Conservation (phyloP, 2,797 vertebrate species). For the Ispidina lecontei region DNA sequence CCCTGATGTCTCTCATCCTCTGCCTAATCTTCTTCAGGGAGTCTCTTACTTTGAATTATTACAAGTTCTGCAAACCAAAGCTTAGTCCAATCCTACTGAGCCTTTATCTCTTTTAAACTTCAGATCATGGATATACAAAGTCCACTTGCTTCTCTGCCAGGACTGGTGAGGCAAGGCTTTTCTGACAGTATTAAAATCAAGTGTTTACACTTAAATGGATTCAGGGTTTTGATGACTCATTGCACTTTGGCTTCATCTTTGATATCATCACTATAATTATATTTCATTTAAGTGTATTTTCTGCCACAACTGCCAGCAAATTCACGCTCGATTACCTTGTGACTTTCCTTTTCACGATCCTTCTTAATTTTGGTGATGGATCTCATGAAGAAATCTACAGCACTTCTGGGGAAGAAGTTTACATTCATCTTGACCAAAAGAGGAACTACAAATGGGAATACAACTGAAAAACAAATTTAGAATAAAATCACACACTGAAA, state of each 20-base stretch:
- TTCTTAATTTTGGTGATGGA: slow-evolving; percentile 61
- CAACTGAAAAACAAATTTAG: slow-evolving; percentile 64
- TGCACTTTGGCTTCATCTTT: neutral
- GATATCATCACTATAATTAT: neutral
- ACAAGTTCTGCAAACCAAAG: neutral
- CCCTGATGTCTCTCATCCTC: neutral
- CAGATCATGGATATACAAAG: neutral
- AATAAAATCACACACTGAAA: neutral
- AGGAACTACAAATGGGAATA: slow-evolving; percentile 78
- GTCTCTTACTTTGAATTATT: neutral
- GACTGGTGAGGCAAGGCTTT: neutral
- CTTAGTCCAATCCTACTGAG: neutral
- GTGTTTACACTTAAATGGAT: neutral
- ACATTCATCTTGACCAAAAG: slow-evolving; percentile 76
- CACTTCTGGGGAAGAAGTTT: slow-evolving; percentile 66
- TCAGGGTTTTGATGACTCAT: neutral
- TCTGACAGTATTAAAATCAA: neutral
- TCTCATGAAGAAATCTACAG: slow-evolving; percentile 74
- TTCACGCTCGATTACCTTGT: neutral
- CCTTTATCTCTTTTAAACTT: neutral
- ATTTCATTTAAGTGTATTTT: neutral
- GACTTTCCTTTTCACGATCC: slow-evolving; percentile 10
- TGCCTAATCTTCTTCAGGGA: neutral
- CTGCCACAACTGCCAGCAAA: neutral
- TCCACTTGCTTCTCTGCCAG: neutral